Evolutionary conservation across 2,888 invertebrate genomes (phyloP).

Genomic region (Nomada fabriciana): DNA sequence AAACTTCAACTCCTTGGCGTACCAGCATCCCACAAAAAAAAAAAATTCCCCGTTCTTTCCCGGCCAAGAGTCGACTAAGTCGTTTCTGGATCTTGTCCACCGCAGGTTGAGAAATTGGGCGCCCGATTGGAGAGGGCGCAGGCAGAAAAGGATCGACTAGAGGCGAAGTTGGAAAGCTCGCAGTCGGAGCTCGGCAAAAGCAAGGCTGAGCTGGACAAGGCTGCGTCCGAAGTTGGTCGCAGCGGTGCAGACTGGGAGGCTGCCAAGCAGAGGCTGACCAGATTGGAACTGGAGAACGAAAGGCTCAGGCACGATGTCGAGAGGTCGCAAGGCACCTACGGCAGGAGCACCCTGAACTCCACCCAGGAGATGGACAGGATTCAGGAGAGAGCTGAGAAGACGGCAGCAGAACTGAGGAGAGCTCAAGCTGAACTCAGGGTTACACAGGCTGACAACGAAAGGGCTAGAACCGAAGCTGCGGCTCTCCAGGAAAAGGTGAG

Average conservation of each 20-base stretch:
- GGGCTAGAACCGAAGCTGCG: conserved; percentile 93
- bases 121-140: conserved; percentile 95
- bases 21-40: not conserved
- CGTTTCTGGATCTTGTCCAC: not conserved
- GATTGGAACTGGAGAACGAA: conserved; percentile 96
- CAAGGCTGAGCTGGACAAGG: conserved; percentile 96
- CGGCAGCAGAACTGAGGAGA: conserved; percentile 92
- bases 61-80: not conserved
- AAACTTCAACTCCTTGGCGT: not conserved
- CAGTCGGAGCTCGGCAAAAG: conserved; percentile 97
- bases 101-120: conserved; percentile 91
- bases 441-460: conserved; percentile 95
- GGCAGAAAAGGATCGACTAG: conserved; percentile 95
- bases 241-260: conserved; percentile 96
- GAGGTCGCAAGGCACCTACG: conserved; percentile 93
- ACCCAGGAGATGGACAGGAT: conserved; percentile 93
- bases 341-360: conserved; percentile 92
- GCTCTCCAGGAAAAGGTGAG: conserved; percentile 93
- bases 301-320: conserved; percentile 94
- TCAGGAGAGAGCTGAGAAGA: conserved; percentile 94
- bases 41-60: not conserved
- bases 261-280: conserved; percentile 92
- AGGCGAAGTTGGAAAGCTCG: conserved; percentile 95
- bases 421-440: conserved; percentile 96
- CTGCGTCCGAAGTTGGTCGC: conserved; percentile 94